Evolutionary conservation across 2,113 vertebrate species (phyloP).

Genomic region (Apaloderma vittatum): DNA sequence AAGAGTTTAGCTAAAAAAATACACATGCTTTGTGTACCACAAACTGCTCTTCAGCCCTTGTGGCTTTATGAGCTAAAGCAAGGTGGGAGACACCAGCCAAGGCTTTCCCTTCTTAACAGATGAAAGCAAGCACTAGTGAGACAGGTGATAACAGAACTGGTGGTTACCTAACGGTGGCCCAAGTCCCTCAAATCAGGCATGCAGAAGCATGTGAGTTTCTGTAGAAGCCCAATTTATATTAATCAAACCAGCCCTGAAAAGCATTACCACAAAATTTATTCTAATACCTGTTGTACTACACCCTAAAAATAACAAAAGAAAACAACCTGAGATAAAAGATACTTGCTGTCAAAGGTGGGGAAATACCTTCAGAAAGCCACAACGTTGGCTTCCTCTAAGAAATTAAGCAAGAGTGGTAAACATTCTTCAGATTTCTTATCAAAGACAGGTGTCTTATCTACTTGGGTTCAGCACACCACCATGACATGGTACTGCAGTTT

Average conservation of each 20-base stretch:
- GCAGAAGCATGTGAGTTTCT: not conserved
- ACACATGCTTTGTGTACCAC: not conserved
- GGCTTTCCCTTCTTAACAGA: not conserved
- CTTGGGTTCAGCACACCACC: not conserved
- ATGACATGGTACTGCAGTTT: not conserved
- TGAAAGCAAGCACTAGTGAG: not conserved
- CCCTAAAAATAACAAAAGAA: conserved; percentile 17
- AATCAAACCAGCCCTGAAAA: not conserved
- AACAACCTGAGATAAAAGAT: conserved; percentile 15
- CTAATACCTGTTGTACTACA: not conserved
- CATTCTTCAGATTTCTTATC: not conserved
- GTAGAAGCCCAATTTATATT: not conserved
- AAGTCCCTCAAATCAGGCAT: not conserved
- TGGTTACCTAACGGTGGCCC: not conserved
- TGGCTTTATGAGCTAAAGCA: not conserved
- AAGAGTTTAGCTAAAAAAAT: not conserved
- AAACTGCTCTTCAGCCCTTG: not conserved
- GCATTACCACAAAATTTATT: not conserved
- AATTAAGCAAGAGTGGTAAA: not conserved
- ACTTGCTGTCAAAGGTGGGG: not conserved
- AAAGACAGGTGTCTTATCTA: not conserved
- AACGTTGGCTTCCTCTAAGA: not conserved
- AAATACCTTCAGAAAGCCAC: conserved; percentile 16
- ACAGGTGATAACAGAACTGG: not conserved
- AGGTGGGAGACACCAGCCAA: not conserved